A percentile compares a stretch with the other conserved stretches of the same genome.
Conservation (phyloP, 2,113 vertebrate species). For the Halcyon malimbica region DNA sequence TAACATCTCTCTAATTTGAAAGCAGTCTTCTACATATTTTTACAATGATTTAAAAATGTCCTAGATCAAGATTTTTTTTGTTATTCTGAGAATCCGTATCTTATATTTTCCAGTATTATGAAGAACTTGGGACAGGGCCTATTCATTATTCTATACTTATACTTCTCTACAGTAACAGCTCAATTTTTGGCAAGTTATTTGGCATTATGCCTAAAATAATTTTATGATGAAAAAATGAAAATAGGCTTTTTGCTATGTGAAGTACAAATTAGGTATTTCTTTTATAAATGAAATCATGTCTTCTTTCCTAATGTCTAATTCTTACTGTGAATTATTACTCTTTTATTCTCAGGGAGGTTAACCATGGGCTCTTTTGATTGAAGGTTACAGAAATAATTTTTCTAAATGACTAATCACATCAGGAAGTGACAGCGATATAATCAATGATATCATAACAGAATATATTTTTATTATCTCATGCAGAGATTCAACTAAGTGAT, state of each 20-base stretch:
- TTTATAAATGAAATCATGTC: neutral
- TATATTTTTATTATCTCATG: neutral
- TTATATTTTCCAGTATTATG: neutral
- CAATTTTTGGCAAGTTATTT: neutral
- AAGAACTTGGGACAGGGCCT: neutral
- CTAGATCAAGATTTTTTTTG: neutral
- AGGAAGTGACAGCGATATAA: neutral
- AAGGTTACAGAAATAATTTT: neutral
- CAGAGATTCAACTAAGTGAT: neutral
- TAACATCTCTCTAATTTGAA: neutral
- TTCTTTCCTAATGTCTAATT: neutral
- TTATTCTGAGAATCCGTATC: neutral
- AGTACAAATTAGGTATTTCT: neutral
- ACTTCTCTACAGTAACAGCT: neutral
- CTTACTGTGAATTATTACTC: neutral
- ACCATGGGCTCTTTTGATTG: neutral
- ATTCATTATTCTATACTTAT: neutral
- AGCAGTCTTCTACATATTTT: neutral
- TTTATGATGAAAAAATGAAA: neutral
- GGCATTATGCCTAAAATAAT: neutral
- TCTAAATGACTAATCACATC: neutral
- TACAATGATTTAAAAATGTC: neutral
- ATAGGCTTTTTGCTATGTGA: neutral
- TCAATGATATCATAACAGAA: neutral
- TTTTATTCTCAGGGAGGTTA: neutral